phyloP scores from a whole-genome alignment of 2,797 vertebrate genomes.

The Trachurus trachurus region DNA sequence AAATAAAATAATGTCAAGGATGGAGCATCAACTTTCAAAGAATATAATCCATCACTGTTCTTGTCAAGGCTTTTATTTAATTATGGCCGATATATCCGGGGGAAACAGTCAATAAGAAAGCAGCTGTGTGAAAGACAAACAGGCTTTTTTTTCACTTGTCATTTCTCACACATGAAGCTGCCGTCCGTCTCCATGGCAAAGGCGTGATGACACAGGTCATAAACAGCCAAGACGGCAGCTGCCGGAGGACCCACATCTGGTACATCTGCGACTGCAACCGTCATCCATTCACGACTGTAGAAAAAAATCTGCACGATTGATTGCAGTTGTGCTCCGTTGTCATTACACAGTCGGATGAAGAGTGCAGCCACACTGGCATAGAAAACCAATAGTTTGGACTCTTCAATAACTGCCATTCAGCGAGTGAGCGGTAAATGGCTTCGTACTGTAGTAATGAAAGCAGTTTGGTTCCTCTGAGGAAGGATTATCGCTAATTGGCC shows the following conservation, averaged over 20 bases:
- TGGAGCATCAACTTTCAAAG: slow-evolving; percentile 39
- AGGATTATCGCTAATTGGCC: slow-evolving; percentile 78
- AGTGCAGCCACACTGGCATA: slow-evolving; percentile 49
- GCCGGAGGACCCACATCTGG: slow-evolving; percentile 67
- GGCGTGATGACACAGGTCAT: slow-evolving; percentile 42
- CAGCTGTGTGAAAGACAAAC: slow-evolving; percentile 39
- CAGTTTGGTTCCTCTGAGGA: slow-evolving; percentile 72
- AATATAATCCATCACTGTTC: slow-evolving; percentile 47
- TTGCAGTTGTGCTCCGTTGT: slow-evolving; percentile 64
- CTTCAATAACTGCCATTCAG: slow-evolving; percentile 64
- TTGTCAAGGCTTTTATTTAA: slow-evolving; percentile 44
- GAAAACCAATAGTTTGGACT: slow-evolving; percentile 65
- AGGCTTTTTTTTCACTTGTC: slow-evolving; percentile 38
- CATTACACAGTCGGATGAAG: slow-evolving; percentile 59
- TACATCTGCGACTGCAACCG: slow-evolving; percentile 28
- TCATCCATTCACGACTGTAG: slow-evolving; percentile 40
- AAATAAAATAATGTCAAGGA: slow-evolving; percentile 14
- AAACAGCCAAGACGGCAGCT: slow-evolving; percentile 59
- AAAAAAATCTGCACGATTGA: slow-evolving; percentile 45
- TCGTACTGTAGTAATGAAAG: slow-evolving; percentile 66
- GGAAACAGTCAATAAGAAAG: slow-evolving; percentile 63
- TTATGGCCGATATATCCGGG: slow-evolving; percentile 59
- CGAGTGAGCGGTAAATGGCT: slow-evolving; percentile 63
- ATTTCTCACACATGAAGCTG: slow-evolving; percentile 33
- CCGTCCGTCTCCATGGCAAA: slow-evolving; percentile 51